These are phyloP conservation scores for Chrosomus eos DNA, from an alignment of 2,797 vertebrate genomes.

Conservation along the genomic window DNA sequence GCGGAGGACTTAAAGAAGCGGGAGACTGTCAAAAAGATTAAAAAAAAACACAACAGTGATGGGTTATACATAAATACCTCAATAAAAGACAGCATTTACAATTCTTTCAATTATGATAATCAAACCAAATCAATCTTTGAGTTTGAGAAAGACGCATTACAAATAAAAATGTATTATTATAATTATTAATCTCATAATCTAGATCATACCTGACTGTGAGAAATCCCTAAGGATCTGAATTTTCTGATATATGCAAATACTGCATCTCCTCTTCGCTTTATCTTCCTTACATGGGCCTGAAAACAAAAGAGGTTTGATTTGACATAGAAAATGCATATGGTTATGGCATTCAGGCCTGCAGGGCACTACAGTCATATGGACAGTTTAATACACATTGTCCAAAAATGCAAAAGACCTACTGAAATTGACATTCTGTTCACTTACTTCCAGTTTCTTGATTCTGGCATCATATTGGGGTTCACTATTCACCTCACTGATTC, in stretches of 20 bases:
- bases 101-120: background rate
- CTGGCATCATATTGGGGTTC: constrained; percentile 55
- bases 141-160: too few species aligned
- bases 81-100: background rate
- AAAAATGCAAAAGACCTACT: background rate
- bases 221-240: constrained; percentile 18
- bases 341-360: background rate
- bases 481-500: constrained; percentile 54
- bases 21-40: background rate
- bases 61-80: background rate
- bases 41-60: background rate
- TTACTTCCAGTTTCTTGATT: constrained; percentile 70
- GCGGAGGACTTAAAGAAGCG: background rate
- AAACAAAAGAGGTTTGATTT: background rate
- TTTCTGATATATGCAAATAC: constrained; percentile 59
- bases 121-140: background rate
- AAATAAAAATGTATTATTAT: too few species aligned
- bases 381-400: background rate
- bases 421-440: background rate
- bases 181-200: background rate
- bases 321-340: background rate
- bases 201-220: constrained; percentile 27
- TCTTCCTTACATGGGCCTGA: constrained; percentile 66
- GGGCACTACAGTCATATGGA: background rate
- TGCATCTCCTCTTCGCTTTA: constrained; percentile 67